Conservation (phyloP, 2,113 vertebrate species). For the Saimiri boliviensis region DNA sequence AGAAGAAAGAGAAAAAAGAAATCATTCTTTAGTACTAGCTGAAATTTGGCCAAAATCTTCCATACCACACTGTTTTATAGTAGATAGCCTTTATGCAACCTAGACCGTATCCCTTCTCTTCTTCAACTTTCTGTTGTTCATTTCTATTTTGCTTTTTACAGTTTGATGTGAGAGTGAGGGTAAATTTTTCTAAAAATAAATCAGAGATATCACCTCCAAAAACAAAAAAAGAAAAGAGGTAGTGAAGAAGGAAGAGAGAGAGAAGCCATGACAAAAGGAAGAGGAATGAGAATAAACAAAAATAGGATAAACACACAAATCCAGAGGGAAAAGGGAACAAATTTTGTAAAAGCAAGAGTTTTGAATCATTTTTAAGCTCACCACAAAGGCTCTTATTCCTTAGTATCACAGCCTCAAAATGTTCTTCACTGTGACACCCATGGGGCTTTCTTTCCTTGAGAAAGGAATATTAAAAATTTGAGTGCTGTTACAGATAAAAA, state of each 20-base stretch:
- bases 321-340: neutral
- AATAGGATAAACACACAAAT: neutral
- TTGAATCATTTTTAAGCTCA: neutral
- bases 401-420: neutral
- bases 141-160: neutral
- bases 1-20: neutral
- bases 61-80: too few relatives aligned
- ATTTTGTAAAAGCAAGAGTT: neutral
- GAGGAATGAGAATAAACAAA: neutral
- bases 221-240: too few relatives aligned
- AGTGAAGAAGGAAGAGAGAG: neutral
- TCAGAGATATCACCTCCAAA: neutral
- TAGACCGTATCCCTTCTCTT: neutral
- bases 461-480: neutral
- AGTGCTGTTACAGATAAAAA: neutral
- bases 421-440: neutral
- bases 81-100: neutral
- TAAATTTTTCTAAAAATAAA: neutral
- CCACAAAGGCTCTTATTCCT: neutral
- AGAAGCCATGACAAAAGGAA: neutral
- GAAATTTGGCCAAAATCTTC: neutral
- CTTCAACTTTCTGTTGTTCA: neutral
- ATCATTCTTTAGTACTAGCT: neutral
- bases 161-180: neutral
- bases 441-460: neutral